These are phyloP conservation scores for Cheilosia grossa DNA, from an alignment of 2,888 invertebrate species.

Conservation along the genomic window DNA sequence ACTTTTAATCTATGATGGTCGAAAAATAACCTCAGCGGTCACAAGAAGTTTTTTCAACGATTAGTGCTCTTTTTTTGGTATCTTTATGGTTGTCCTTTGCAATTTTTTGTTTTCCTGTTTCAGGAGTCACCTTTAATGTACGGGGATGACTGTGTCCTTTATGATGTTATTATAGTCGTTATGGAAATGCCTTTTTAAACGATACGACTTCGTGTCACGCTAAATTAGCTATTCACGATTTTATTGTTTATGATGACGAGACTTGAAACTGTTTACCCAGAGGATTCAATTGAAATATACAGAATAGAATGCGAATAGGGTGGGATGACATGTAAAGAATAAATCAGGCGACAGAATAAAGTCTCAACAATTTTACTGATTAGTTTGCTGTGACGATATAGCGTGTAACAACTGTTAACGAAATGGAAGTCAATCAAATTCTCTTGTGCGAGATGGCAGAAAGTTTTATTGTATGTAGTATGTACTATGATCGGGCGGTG, in stretches of 20 bases:
- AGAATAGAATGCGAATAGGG: neutral
- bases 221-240: constrained; percentile 33
- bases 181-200: constrained; percentile 29
- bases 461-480: constrained; percentile 13
- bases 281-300: neutral
- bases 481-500: neutral
- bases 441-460: constrained; percentile 35
- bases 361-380: constrained; percentile 40
- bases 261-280: neutral
- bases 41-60: too few relatives aligned
- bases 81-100: too few relatives aligned
- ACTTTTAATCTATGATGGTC: too few relatives aligned
- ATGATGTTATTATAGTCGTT: constrained; percentile 33
- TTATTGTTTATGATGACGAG: constrained; percentile 20
- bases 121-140: neutral
- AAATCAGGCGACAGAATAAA: neutral
- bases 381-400: constrained; percentile 30
- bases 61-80: too few relatives aligned
- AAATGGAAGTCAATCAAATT: constrained; percentile 55
- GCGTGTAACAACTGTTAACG: constrained; percentile 29
- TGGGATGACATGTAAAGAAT: neutral
- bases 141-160: constrained; percentile 5
- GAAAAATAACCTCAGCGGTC: too few relatives aligned
- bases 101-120: neutral
- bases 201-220: constrained; percentile 46